Evolutionary conservation across 2,113 vertebrate species (phyloP).

Genomic region (Lampris megalopsis): DNA sequence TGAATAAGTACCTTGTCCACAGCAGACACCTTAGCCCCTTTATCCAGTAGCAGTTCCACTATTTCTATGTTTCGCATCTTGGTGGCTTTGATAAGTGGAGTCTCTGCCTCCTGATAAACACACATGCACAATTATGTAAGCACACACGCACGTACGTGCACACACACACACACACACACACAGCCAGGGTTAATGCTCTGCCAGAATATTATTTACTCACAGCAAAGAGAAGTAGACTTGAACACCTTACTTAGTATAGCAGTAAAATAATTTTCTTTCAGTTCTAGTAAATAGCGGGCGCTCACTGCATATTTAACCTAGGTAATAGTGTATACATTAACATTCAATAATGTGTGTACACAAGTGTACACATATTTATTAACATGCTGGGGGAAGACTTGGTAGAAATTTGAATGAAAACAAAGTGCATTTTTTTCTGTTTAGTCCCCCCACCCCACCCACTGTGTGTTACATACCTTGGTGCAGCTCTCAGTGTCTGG

Average conservation of each 20-base stretch:
- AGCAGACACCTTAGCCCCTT: constrained; percentile 96
- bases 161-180: neutral
- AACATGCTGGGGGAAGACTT: too few species aligned
- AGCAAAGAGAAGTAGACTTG: neutral
- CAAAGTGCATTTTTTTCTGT: neutral
- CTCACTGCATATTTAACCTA: neutral
- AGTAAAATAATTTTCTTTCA: neutral
- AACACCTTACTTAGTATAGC: neutral
- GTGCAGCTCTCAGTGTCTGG: constrained; percentile 97
- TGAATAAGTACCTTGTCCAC: constrained; percentile 86
- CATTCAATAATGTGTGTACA: neutral
- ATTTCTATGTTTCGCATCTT: constrained; percentile 99
- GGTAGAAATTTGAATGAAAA: too few species aligned
- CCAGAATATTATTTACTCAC: neutral
- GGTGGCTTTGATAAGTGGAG: constrained; percentile 96
- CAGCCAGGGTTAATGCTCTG: neutral
- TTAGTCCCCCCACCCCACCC: too few species aligned
- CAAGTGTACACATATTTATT: too few species aligned
- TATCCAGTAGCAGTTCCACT: constrained; percentile 95
- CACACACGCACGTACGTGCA: neutral
- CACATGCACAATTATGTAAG: constrained; percentile 4
- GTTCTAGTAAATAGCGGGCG: too few species aligned
- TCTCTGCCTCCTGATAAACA: constrained; percentile 90
- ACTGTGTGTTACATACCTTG: constrained; percentile 84
- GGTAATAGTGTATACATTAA: neutral